phyloP scores from a whole-genome alignment of 2,113 vertebrate genomes.

The Microtus oregoni region DNA sequence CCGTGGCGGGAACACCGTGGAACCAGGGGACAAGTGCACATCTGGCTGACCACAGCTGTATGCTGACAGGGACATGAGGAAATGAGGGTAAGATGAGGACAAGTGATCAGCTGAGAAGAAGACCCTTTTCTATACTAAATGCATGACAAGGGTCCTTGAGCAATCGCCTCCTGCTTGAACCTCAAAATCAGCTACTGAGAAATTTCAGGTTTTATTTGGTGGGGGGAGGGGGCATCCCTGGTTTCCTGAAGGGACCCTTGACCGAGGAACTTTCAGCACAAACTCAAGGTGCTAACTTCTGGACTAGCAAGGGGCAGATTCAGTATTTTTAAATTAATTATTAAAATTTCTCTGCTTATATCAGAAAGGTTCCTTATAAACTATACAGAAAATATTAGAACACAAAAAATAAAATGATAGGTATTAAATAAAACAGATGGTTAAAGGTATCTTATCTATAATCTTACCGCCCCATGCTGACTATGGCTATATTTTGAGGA shows the following conservation, averaged over 20 bases:
- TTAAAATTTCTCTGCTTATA: neutral
- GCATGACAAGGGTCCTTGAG: neutral
- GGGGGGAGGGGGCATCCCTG: neutral
- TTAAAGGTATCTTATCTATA: neutral
- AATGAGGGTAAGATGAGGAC: neutral
- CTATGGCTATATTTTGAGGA: neutral
- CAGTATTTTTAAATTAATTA: neutral
- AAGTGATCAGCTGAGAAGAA: neutral
- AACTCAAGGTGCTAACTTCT: neutral
- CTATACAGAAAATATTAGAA: neutral
- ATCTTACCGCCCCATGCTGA: neutral
- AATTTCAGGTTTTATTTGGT: neutral
- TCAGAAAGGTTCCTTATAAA: neutral
- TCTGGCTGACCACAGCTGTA: neutral
- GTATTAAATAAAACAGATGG: neutral
- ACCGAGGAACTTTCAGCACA: neutral
- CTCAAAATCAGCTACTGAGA: conserved; percentile 20
- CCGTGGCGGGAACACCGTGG: neutral
- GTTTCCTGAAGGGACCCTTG: neutral
- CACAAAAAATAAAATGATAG: conserved; percentile 12
- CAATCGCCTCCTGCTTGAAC: neutral
- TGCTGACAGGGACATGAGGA: neutral
- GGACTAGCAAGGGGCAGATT: neutral
- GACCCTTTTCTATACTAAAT: neutral
- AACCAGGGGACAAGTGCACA: neutral